Evolutionary conservation across 1,140 invertebrate species (phyloP).

Genomic region (Sitophilus oryzae): DNA sequence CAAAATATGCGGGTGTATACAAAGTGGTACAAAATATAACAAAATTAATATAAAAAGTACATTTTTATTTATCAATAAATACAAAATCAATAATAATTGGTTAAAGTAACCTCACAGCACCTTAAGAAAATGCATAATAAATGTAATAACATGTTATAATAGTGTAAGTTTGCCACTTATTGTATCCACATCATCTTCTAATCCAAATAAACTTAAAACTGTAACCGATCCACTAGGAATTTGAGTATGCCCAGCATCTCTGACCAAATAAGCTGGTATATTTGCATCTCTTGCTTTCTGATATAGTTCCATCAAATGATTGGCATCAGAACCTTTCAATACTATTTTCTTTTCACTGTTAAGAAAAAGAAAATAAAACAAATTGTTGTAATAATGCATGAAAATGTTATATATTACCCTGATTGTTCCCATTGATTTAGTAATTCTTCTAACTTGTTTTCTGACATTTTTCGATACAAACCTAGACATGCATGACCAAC

Average conservation of each 20-base stretch:
- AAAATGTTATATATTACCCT: no score
- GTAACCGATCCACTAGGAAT: conserved; percentile 49
- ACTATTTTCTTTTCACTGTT: conserved; percentile 58
- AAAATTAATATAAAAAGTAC: no score
- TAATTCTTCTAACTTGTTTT: conserved; percentile 45
- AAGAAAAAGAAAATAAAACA: conserved; percentile 5
- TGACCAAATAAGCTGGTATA: conserved; percentile 53
- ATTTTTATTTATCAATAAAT: no score
- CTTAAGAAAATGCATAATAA: no score
- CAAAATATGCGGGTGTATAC: no score
- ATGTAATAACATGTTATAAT: conserved; percentile 41
- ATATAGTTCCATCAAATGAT: conserved; percentile 50
- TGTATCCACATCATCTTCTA: conserved; percentile 45
- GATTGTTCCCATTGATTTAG: conserved; percentile 50
- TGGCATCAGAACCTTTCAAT: conserved; percentile 51
- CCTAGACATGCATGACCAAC: conserved; percentile 57
- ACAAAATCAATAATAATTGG: no score
- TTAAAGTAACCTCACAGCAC: no score
- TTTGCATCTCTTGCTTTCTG: conserved; percentile 47
- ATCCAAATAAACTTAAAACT: conserved; percentile 49
- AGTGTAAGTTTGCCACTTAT: conserved; percentile 47
- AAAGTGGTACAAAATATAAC: no score
- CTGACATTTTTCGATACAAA: conserved; percentile 48
- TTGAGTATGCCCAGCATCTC: conserved; percentile 60
- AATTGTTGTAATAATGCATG: neutral